Conservation (phyloP, 2,888 invertebrate species). For the Thelaira solivaga region DNA sequence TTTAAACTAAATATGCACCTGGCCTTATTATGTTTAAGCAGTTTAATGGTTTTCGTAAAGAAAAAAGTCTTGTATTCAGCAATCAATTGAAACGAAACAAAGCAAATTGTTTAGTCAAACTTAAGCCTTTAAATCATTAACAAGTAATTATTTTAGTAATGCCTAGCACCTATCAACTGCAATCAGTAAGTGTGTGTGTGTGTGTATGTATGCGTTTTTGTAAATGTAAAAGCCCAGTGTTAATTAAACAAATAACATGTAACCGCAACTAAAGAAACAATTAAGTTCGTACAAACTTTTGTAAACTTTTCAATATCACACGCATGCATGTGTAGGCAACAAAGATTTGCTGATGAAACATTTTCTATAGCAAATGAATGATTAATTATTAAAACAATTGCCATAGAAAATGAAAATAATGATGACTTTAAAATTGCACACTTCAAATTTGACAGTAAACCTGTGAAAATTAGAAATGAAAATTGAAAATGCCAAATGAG, state of each 20-base stretch:
- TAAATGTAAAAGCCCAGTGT: neutral
- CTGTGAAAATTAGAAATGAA: slow-evolving; percentile 6
- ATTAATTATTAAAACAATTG: slow-evolving; percentile 34
- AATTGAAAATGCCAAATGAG: neutral
- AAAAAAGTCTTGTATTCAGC: too few relatives aligned
- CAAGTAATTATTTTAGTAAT: too few relatives aligned
- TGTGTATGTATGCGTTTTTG: too few relatives aligned
- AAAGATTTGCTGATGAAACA: slow-evolving; percentile 21
- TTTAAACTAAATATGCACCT: too few relatives aligned
- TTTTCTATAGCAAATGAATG: slow-evolving; percentile 29
- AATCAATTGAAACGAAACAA: too few relatives aligned
- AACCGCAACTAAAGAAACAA: neutral
- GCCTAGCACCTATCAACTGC: too few relatives aligned
- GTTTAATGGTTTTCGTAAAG: too few relatives aligned
- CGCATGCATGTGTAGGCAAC: neutral
- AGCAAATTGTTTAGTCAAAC: too few relatives aligned
- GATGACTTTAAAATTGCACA: neutral
- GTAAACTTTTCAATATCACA: neutral
- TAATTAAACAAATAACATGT: slow-evolving; percentile 19
- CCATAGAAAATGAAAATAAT: neutral
- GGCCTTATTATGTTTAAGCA: too few relatives aligned
- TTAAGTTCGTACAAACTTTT: neutral
- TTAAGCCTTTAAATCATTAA: too few relatives aligned
- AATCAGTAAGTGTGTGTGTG: too few relatives aligned
- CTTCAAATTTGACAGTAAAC: slow-evolving; percentile 11